Evolutionary conservation across 2,113 vertebrate genomes (phyloP).

Genomic region (Tenrec ecaudatus): DNA sequence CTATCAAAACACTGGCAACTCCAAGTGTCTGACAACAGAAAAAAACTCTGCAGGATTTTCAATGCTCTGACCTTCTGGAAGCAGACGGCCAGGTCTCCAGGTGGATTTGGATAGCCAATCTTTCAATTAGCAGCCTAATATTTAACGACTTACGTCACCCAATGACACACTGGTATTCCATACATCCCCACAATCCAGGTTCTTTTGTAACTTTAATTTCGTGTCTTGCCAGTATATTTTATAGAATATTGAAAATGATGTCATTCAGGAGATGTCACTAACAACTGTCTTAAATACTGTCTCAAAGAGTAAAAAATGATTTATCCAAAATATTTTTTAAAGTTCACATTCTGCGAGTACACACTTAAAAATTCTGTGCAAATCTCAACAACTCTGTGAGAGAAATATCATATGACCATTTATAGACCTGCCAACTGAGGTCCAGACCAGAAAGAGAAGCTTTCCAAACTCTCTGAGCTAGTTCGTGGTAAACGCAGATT

Average conservation of each 20-base stretch:
- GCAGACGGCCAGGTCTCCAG: neutral
- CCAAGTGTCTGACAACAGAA: neutral
- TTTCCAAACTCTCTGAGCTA: neutral
- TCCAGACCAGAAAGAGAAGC: neutral
- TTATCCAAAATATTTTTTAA: neutral
- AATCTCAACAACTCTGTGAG: neutral
- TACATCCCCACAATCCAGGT: neutral
- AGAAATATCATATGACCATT: neutral
- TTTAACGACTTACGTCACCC: neutral
- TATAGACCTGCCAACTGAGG: constrained; percentile 4
- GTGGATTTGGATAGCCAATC: neutral
- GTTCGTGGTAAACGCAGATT: neutral
- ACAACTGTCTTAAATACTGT: neutral
- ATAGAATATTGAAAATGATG: neutral
- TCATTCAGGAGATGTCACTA: neutral
- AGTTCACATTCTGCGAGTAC: neutral
- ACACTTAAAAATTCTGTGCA: neutral
- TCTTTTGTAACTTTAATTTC: neutral
- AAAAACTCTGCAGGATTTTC: neutral
- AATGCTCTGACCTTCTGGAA: neutral
- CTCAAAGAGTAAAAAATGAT: neutral
- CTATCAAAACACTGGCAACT: neutral
- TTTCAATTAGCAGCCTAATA: neutral
- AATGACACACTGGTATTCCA: neutral
- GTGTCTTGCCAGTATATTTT: neutral